Evolutionary conservation across 2,888 invertebrate species (phyloP), one percentile per base, ranked within the genome.

Genomic region (Drosophila rubida): DNA sequence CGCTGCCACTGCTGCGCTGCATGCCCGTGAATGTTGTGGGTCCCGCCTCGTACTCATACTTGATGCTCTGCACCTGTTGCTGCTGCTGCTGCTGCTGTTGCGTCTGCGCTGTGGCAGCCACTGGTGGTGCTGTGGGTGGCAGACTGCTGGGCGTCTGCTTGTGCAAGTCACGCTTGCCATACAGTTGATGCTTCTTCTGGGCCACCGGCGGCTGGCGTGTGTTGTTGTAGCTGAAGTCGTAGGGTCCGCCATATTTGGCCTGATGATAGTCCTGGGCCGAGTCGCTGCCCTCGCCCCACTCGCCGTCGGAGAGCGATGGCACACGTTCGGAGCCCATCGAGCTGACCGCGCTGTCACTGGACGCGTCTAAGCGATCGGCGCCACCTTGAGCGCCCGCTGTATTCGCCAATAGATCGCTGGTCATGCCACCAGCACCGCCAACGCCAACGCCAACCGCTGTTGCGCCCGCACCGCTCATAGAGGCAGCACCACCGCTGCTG

Each of bases 171-270:
- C 97, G 92, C 91, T 97, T 97, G 6, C 97, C 97, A 90, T 96
- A 97, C 95, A 97, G 95, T 86, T 97, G 97, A 90, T 97, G 97
- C 91, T 97, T 97, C 93, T 97, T 97, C 92, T 97, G 97, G 0
- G 96, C 95, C 44, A 95, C 95, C 6, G 95, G 94, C 30, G 94
- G 94, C 75, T 94, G 93, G 35, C 94, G 93, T 2, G 93, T 92
- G 39, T 82, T 80, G 39, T 93, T 94, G 87, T 95, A 95, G 82
- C 94, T 94, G 82, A 95, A 95, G 89, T 95, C 95, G 90, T 96
- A 96, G 1, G 96, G 95, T 2, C 89, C 90, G 6, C 87, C 90
- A 54, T 90, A 91, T 53, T 91, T 92, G 57, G 88, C 89, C 67
- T 91, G 92, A 85, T 95, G 95, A 88, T 95, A 97, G 90, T 97